These are phyloP conservation scores for Synergus umbraculus DNA, from an alignment of 2,888 invertebrate genomes.

Conservation along the genomic window DNA sequence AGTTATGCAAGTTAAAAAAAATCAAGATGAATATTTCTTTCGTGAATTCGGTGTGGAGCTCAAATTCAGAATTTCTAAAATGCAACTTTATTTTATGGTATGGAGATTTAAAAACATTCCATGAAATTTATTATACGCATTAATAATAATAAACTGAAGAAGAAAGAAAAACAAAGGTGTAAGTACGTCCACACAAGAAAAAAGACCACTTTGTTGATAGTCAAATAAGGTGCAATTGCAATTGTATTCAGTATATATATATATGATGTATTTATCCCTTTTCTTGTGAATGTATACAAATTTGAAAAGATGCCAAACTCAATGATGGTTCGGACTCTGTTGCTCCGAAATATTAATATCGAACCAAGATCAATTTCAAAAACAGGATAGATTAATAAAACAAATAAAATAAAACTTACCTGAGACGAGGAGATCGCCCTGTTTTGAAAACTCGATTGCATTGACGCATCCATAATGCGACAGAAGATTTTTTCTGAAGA, in stretches of 20 bases:
- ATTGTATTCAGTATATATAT: too few relatives aligned
- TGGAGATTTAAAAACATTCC: neutral
- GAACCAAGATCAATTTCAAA: slow-evolving; percentile 5
- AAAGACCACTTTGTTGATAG: neutral
- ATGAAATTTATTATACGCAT: neutral
- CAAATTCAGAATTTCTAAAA: neutral
- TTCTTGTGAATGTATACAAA: neutral
- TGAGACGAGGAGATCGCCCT: slow-evolving; percentile 92
- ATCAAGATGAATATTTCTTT: neutral
- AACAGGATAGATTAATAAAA: neutral
- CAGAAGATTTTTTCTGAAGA: slow-evolving; percentile 90
- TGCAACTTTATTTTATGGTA: neutral
- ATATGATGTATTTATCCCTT: neutral
- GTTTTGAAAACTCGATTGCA: slow-evolving; percentile 95
- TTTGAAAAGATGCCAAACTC: neutral
- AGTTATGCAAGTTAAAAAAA: neutral
- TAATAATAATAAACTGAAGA: neutral
- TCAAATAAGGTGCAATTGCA: too few relatives aligned
- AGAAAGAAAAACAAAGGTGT: too few relatives aligned
- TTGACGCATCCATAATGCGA: slow-evolving; percentile 98
- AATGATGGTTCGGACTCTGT: slow-evolving; percentile 9
- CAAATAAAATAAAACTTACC: slow-evolving; percentile 80
- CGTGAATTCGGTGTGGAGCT: too few relatives aligned
- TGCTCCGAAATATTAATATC: neutral
- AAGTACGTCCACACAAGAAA: neutral